A percentile compares a stretch with the other conserved stretches of the same genome.
Evolutionary conservation across 2,888 invertebrate genomes (phyloP).

Genomic region (Megalurothrips usitatus): DNA sequence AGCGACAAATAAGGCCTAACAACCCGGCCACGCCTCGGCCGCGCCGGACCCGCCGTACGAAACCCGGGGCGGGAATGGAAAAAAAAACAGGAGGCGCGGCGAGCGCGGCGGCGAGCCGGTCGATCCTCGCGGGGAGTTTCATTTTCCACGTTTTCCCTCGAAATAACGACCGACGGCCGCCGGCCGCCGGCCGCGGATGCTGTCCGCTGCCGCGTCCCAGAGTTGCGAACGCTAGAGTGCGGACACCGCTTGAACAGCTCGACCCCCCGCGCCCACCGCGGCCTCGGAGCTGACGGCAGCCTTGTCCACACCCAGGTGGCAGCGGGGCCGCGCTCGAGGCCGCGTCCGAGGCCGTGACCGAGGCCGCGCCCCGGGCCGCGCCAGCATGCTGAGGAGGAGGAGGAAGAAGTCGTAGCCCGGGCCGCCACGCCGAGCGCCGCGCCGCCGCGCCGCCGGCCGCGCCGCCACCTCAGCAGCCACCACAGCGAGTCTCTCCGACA

Average conservation of each 20-base stretch:
- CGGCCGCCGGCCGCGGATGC: not conserved
- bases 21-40: no score
- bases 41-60: no score
- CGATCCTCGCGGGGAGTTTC: not conserved
- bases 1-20: slow-evolving; percentile 2
- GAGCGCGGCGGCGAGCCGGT: not conserved
- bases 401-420: not conserved
- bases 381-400: not conserved
- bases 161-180: not conserved
- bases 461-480: slow-evolving; percentile 42
- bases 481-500: no score
- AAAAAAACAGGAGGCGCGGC: not conserved
- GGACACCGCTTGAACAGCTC: no score
- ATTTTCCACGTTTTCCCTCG: slow-evolving; percentile 6
- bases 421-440: not conserved
- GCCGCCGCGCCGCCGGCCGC: slow-evolving; percentile 29
- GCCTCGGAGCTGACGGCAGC: no score
- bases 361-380: not conserved
- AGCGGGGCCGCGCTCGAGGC: not conserved
- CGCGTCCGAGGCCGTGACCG: not conserved
- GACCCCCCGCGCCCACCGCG: no score
- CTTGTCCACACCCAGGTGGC: no score
- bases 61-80: not conserved
- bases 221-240: no score
- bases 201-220: not conserved